phyloP scores from a whole-genome alignment of 2,113 vertebrate genomes.

The Gopherus flavomarginatus region DNA sequence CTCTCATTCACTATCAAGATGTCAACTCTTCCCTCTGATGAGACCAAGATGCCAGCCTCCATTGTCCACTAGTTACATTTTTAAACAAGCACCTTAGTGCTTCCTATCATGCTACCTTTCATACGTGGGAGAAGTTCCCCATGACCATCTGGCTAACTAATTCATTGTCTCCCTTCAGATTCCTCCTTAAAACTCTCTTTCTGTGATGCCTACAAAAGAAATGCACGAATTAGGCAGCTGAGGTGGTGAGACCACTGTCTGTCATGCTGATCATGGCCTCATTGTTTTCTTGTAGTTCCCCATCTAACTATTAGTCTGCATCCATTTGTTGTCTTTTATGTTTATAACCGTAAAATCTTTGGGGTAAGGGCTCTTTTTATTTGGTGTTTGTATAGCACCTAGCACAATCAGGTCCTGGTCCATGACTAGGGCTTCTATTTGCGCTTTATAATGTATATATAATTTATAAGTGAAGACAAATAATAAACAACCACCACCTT shows the following conservation, averaged over 20 bases:
- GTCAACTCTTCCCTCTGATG: background rate
- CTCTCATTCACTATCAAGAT: background rate
- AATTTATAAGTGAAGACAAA: too few relatives aligned
- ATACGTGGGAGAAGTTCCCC: background rate
- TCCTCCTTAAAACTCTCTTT: slow-evolving; percentile 13
- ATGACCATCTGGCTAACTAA: background rate
- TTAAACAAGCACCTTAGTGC: background rate
- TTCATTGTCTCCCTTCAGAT: slow-evolving; percentile 1
- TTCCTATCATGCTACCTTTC: background rate
- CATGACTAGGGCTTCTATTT: background rate
- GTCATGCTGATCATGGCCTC: background rate
- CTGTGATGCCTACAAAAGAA: slow-evolving; percentile 22
- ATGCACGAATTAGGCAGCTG: background rate
- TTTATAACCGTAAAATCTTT: background rate
- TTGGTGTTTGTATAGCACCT: background rate
- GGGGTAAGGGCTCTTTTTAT: background rate
- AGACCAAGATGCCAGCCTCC: background rate
- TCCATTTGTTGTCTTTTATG: background rate
- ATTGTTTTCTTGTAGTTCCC: background rate
- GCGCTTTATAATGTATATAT: background rate
- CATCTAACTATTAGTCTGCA: background rate
- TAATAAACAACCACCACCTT: background rate
- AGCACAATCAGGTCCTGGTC: background rate
- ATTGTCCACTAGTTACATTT: background rate
- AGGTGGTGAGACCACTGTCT: background rate